Evolutionary conservation across 1,140 invertebrate species (phyloP).

Genomic region (Drosophila sproati): DNA sequence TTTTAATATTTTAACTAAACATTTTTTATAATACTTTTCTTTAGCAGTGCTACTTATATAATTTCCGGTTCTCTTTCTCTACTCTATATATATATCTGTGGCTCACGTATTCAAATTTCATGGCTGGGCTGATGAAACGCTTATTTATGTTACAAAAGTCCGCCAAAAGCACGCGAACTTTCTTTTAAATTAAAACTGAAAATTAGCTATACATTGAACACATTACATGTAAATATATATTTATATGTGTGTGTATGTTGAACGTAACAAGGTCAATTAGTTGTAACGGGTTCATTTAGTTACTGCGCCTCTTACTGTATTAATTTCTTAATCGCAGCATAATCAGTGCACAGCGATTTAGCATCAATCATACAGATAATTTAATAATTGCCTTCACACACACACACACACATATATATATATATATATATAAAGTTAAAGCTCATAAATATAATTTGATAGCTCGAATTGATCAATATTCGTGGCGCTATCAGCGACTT

Average conservation of each 20-base stretch:
- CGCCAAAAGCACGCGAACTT: slow-evolving; percentile 18
- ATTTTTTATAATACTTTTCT: no score
- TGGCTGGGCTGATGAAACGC: slow-evolving; percentile 57
- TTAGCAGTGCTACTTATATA: no score
- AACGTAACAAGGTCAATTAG: slow-evolving; percentile 31
- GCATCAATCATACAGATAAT: slow-evolving; percentile 4
- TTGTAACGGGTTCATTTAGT: slow-evolving; percentile 17
- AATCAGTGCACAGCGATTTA: slow-evolving; percentile 44
- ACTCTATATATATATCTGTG: background rate
- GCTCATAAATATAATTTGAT: slow-evolving; percentile 15
- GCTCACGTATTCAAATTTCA: slow-evolving; percentile 13
- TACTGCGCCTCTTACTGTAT: slow-evolving; percentile 15
- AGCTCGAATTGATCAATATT: slow-evolving; percentile 5
- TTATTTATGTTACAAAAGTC: slow-evolving; percentile 42
- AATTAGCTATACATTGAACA: background rate
- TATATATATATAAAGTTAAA: background rate
- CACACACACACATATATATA: background rate
- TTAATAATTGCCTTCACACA: background rate
- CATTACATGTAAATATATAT: background rate
- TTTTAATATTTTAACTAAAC: no score
- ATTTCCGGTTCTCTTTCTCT: background rate
- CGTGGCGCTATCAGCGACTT: slow-evolving; percentile 62
- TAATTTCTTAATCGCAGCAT: slow-evolving; percentile 38
- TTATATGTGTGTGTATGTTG: slow-evolving; percentile 2
- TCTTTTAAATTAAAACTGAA: slow-evolving; percentile 29